Percentiles rank a stretch among this genome's conserved stretches.
Conservation (phyloP, 2,888 invertebrate species). For the Campoletis raptor region DNA sequence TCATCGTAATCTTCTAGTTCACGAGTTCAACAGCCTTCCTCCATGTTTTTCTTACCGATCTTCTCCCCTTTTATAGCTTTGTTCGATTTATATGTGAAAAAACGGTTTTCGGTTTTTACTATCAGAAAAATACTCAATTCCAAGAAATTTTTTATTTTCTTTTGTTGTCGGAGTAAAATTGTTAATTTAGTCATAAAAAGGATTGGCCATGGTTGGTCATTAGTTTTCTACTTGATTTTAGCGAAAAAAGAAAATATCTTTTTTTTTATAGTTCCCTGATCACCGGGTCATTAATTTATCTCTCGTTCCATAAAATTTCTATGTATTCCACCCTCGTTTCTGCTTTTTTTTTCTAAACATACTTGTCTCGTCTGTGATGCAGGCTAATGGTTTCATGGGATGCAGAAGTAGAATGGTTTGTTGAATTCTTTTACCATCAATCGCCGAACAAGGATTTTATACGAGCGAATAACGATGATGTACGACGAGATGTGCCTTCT, state of each 20-base stretch:
- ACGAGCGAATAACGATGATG: conserved; percentile 37
- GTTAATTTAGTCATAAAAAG: background rate
- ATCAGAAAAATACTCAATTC: background rate
- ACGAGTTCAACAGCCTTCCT: conserved; percentile 16
- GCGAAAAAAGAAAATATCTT: background rate
- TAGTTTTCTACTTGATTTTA: conserved; percentile 23
- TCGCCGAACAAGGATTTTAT: conserved; percentile 29
- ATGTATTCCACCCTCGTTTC: conserved; percentile 43
- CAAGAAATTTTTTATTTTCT: background rate
- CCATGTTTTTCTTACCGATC: conserved; percentile 6
- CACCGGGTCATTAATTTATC: conserved; percentile 31
- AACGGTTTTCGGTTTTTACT: background rate
- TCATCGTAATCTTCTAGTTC: conserved; percentile 18
- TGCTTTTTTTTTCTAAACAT: conserved; percentile 49
- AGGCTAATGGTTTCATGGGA: conserved; percentile 26
- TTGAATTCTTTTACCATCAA: conserved; percentile 27
- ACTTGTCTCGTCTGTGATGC: conserved; percentile 33
- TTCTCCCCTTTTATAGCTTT: background rate
- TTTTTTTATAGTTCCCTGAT: conserved; percentile 5
- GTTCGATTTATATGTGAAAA: no score
- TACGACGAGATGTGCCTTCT: conserved; percentile 62
- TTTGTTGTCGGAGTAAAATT: background rate
- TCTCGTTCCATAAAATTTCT: conserved; percentile 25
- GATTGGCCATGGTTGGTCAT: background rate
- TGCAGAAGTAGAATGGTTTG: conserved; percentile 13